Evolutionary conservation across 1,140 invertebrate species (phyloP), one percentile per base, ranked within the genome.

Genomic region (Asbolus verrucosus): DNA sequence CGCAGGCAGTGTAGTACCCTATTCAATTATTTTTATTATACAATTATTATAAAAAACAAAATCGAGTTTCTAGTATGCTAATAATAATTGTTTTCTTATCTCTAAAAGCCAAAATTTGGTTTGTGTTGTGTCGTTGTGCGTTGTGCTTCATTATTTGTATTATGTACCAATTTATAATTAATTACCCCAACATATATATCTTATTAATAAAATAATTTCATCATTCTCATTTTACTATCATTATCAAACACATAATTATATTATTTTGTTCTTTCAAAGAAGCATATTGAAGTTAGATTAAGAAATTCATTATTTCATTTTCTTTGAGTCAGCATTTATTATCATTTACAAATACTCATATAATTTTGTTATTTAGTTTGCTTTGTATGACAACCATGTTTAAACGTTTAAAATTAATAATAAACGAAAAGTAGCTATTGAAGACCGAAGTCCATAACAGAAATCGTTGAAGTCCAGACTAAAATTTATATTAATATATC

Each of bases 231-330:
- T 41, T 41, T 2, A 27, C 38, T 41, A 41, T 41, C 38, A 41
- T 41, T 13, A 41, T 41, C 13, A 41, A 41, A 27, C 24, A 41
- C 38, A 41, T 41, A 14, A 41, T 43, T 16, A 43, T 43, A 8
- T 43, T 43, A 43, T 43, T 43, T 43, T 43, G 41, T 43, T 18
- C 41, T 43, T 43, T 19, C 41, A 43, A 43, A 43, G 13, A 43
- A 43, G 15, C 18, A 43, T 43, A 43, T 43, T 43, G 3, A 43
- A 18, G 15, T 43, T 43, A 27, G 18, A 43, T 43, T 43, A 15
- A 43, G 41, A 43, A 43, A 43, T 43, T 43, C 41, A 43, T 16
- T 43, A 41, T 41, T 16, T 43, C 41, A 43, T 43, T 43, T 43
- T 43, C 41, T 43, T 43, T 43, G 15, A 15, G 41, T 19, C 41